Conservation (phyloP, 2,888 invertebrate species). For the Brachylomia viminalis region DNA sequence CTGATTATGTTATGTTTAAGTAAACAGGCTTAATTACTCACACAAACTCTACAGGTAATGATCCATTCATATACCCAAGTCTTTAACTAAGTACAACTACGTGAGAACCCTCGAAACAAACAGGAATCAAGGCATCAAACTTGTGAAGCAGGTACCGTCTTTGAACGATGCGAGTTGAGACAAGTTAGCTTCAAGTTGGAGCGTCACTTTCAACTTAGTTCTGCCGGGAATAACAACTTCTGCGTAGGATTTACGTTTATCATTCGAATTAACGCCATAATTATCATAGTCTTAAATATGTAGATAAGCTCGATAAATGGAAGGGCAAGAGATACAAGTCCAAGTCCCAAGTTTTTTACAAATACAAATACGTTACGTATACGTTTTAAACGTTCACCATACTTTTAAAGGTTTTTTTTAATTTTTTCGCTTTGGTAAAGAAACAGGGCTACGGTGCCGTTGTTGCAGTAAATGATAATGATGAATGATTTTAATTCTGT, state of each 20-base stretch:
- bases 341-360: not conserved
- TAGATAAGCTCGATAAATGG: not conserved
- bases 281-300: not conserved
- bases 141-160: conserved; percentile 38
- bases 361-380: too few species aligned
- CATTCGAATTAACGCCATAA: not conserved
- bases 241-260: conserved; percentile 15
- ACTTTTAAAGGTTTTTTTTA: not conserved
- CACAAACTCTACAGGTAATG: conserved; percentile 3
- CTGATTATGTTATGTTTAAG: too few species aligned
- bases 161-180: conserved; percentile 23
- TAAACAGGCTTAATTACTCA: conserved; percentile 22
- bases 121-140: conserved; percentile 44
- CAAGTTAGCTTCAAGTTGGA: conserved; percentile 51
- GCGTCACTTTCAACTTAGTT: conserved; percentile 35
- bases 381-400: too few species aligned
- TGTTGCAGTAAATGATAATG: too few species aligned
- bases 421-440: not conserved
- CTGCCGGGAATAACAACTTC: conserved; percentile 22
- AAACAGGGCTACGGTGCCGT: rapidly evolving
- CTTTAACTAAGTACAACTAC: conserved; percentile 31
- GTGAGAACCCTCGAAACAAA: conserved; percentile 22
- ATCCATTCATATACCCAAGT: not conserved
- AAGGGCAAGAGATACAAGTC: not conserved
- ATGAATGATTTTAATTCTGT: too few species aligned